Conservation (phyloP, 2,888 invertebrate species). For the Minunthozetes semirufus region DNA sequence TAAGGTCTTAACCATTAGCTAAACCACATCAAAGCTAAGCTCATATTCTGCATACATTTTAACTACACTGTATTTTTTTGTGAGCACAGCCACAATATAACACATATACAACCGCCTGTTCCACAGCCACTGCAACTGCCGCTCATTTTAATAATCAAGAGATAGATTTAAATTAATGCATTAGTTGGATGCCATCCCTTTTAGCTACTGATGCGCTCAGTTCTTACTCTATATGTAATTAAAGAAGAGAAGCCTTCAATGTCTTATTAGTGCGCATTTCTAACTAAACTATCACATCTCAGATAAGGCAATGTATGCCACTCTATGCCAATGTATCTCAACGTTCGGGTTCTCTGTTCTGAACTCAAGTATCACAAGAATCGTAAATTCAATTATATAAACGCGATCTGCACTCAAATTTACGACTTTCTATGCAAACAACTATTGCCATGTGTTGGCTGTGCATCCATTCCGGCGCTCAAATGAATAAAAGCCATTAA, state of each 20-base stretch:
- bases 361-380: conserved; percentile 8
- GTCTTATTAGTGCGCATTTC: conserved; percentile 10
- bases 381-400: conserved; percentile 21
- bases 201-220: not conserved
- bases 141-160: conserved; percentile 21
- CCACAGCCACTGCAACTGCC: too few species aligned
- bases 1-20: not conserved
- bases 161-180: conserved; percentile 21
- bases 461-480: not conserved
- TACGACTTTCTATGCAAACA: conserved; percentile 18
- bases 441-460: not conserved
- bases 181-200: not conserved
- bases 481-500: conserved; percentile 9
- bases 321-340: not conserved
- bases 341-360: not conserved
- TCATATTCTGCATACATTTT: not conserved
- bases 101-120: too few species aligned
- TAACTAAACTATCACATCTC: not conserved
- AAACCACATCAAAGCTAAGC: not conserved
- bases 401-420: conserved; percentile 23
- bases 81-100: not conserved
- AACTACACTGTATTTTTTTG: not conserved
- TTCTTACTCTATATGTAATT: conserved; percentile 22
- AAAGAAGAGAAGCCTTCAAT: not conserved
- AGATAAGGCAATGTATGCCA: not conserved